A percentile compares a stretch with the other conserved stretches of the same genome.
Conservation (phyloP, 2,797 vertebrate species). For the Spinus pinus region DNA sequence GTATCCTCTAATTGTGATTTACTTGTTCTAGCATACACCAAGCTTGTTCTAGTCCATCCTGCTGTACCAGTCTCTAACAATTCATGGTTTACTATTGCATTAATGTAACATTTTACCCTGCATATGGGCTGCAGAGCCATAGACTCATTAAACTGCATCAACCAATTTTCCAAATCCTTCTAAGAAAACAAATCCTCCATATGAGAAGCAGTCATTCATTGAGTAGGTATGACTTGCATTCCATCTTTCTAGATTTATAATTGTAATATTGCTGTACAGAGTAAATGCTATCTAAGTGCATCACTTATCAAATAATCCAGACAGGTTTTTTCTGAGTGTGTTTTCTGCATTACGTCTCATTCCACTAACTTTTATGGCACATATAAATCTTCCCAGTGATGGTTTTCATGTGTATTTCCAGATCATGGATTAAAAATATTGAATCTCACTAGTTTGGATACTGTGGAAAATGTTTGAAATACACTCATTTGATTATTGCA, state of each 20-base stretch:
- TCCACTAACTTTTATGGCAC: background rate
- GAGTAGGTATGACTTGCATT: background rate
- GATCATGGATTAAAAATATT: background rate
- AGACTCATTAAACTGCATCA: background rate
- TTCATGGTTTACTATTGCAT: background rate
- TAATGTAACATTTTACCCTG: background rate
- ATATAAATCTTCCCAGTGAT: background rate
- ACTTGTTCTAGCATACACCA: background rate
- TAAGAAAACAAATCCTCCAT: background rate
- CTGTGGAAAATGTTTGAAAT: background rate
- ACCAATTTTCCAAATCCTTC: background rate
- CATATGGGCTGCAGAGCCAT: background rate
- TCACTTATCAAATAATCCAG: background rate
- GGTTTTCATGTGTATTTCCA: background rate
- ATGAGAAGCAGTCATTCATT: background rate
- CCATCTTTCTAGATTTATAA: background rate
- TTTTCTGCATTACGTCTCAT: background rate
- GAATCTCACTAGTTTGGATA: background rate
- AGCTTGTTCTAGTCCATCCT: background rate
- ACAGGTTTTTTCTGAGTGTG: background rate
- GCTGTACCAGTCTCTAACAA: background rate
- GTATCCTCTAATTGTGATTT: background rate
- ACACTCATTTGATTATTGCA: background rate
- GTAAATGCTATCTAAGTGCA: background rate
- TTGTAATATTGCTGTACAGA: background rate